phyloP scores from a whole-genome alignment of 1,140 invertebrate genomes.

The Dendroctonus valens region DNA sequence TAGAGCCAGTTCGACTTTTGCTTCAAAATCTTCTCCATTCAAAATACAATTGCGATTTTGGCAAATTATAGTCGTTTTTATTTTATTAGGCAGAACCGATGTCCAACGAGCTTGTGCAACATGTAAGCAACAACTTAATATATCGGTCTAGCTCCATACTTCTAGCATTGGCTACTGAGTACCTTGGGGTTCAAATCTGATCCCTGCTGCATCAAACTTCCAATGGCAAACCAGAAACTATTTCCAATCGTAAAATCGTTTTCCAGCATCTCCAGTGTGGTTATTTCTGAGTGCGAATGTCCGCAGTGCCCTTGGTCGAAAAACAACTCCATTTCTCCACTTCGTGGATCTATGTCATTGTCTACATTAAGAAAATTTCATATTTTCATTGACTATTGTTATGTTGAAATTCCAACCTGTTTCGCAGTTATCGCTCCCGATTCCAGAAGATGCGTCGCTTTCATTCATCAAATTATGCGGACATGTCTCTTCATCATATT shows the following conservation, averaged over 20 bases:
- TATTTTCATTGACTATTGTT: neutral
- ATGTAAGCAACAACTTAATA: neutral
- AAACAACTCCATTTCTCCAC: conserved; percentile 1
- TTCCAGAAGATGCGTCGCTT: conserved; percentile 36
- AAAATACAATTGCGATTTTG: no score
- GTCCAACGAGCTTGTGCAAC: no score
- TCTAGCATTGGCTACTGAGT: conserved; percentile 35
- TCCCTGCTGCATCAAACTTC: conserved; percentile 93
- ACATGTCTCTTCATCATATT: conserved; percentile 30
- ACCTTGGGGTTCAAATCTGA: conserved; percentile 85
- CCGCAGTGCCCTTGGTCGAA: neutral
- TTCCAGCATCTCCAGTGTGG: conserved; percentile 50
- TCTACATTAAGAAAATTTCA: neutral
- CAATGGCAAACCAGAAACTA: conserved; percentile 90
- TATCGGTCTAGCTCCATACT: neutral
- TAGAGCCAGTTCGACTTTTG: no score
- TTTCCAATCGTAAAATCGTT: conserved; percentile 81
- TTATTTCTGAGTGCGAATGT: conserved; percentile 9
- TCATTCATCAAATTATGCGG: conserved; percentile 22
- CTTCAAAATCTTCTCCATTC: no score
- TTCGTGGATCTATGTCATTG: neutral
- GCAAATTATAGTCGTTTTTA: no score
- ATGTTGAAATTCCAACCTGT: conserved; percentile 1
- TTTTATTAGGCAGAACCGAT: no score
- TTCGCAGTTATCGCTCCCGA: conserved; percentile 35